Conservation (phyloP, 2,888 invertebrate genomes). For the Chelonus formosanus region DNA sequence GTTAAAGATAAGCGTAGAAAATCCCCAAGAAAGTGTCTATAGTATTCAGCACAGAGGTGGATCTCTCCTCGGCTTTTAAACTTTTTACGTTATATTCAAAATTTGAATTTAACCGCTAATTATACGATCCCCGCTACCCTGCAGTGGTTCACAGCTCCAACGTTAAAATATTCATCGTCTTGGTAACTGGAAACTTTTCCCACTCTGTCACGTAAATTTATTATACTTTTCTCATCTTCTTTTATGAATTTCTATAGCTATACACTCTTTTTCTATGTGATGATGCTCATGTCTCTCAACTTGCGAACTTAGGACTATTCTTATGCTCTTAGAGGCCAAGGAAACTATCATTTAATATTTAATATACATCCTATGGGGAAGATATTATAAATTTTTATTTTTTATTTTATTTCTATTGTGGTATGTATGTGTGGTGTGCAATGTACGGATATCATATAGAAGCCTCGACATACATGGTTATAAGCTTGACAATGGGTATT, state of each 20-base stretch:
- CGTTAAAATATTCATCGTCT: constrained; percentile 60
- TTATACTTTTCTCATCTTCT: constrained; percentile 40
- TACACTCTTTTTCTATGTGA: constrained; percentile 6
- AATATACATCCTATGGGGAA: too few species aligned
- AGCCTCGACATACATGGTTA: constrained; percentile 57
- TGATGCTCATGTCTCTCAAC: not conserved
- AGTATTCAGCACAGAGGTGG: constrained; percentile 9
- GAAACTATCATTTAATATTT: not conserved
- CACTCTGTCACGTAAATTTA: constrained; percentile 51
- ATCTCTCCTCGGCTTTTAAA: constrained; percentile 43
- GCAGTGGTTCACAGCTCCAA: constrained; percentile 40
- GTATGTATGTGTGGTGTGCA: too few species aligned
- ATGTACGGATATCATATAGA: constrained; percentile 20
- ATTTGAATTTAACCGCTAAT: constrained; percentile 62
- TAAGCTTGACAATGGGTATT: constrained; percentile 62
- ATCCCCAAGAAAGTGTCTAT: too few species aligned
- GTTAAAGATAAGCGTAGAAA: constrained; percentile 2
- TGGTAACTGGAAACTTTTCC: constrained; percentile 55
- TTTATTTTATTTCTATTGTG: too few species aligned
- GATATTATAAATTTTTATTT: too few species aligned
- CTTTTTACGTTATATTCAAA: constrained; percentile 57
- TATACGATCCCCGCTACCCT: constrained; percentile 42
- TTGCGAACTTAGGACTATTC: constrained; percentile 1
- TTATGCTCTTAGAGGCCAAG: not conserved
- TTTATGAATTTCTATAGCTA: constrained; percentile 19